Conservation (phyloP, 2,888 invertebrate genomes). For the Ennomos erosarius region DNA sequence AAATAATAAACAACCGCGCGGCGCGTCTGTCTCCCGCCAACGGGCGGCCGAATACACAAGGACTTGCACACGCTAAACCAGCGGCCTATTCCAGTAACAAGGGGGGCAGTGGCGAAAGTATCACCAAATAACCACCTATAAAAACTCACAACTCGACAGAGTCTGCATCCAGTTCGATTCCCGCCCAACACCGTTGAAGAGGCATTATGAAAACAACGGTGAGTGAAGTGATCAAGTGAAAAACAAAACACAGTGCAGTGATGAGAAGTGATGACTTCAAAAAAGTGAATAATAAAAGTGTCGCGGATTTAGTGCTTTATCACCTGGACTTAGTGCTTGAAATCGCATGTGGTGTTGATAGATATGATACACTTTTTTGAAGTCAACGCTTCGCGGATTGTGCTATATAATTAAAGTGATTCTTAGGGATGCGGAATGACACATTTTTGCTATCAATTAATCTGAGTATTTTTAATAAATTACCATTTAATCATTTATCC, state of each 20-base stretch:
- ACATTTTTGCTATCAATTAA: neutral
- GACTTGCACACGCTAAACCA: constrained; percentile 58
- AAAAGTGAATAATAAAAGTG: constrained; percentile 62
- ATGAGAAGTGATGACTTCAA: constrained; percentile 75
- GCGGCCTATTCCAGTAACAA: constrained; percentile 64
- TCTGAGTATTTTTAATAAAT: neutral
- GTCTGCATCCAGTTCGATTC: constrained; percentile 80
- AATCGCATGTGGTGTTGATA: constrained; percentile 43
- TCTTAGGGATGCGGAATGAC: neutral
- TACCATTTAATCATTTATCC: neutral
- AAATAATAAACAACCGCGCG: constrained; percentile 48
- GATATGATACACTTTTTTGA: constrained; percentile 74
- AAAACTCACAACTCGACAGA: constrained; percentile 73
- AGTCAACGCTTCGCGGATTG: constrained; percentile 61
- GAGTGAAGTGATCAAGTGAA: constrained; percentile 57
- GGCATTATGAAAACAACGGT: constrained; percentile 81
- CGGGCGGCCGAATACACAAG: constrained; percentile 72
- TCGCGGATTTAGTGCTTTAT: constrained; percentile 20
- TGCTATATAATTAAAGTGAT: constrained; percentile 17
- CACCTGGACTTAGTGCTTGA: constrained; percentile 25
- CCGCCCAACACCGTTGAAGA: constrained; percentile 79
- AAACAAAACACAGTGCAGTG: constrained; percentile 57
- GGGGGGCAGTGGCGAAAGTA: constrained; percentile 82
- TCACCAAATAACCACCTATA: constrained; percentile 82
- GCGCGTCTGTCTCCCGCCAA: constrained; percentile 68